Base-by-base conservation (phyloP, 2,888 invertebrate genomes). In the Cheilosia impressa region DNA sequence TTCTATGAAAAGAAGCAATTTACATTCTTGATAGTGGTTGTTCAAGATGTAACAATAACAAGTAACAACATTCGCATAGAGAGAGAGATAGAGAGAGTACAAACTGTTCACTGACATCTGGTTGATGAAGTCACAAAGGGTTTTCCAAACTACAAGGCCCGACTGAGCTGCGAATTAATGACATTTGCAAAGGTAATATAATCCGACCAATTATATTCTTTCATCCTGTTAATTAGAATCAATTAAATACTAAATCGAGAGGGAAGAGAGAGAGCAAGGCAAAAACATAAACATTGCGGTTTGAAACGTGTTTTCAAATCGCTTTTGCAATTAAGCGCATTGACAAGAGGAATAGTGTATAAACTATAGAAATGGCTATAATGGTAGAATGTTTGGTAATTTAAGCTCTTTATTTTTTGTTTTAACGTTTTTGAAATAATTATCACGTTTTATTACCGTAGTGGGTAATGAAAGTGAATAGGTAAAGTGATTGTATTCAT, bases 221-320 rank as follows among this genome's bases (percentile, higher is more conserved):
- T 3, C n/a, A 55, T 55, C 31, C 50, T 31, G 47, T 17, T 69
- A 69, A 69, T 69, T 19, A 58, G 34, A 47, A 47, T 9, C 45
- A 58, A 69, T 69, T 69, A 50, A 69, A 50, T 47, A 22, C n/a
- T 22, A 24, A 69, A 41, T 17, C 17, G 17, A 41, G 22, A 55
- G 2, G 41, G 24, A 1, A n/a, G 41, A 41, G 53, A 41, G 53
- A 38, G 19, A 13, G 7, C 5, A 10, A 15, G 19, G 7, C 1
- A n/a, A 34, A 47, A 38, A 53, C 22, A 50, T 50, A 65, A 66
- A 66, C 41, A 63, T 4, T 45, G 22, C n/a, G 69, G 57, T 47
- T 17, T 13, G n/a, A 69, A 58, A 50, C 69, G 6, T 47, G 57
- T 57, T 69, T n/a, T 34, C 45, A 57, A 66, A 41, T 17, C 24